Conservation (phyloP, 1,140 invertebrate genomes). For the Lethocerus indicus region DNA sequence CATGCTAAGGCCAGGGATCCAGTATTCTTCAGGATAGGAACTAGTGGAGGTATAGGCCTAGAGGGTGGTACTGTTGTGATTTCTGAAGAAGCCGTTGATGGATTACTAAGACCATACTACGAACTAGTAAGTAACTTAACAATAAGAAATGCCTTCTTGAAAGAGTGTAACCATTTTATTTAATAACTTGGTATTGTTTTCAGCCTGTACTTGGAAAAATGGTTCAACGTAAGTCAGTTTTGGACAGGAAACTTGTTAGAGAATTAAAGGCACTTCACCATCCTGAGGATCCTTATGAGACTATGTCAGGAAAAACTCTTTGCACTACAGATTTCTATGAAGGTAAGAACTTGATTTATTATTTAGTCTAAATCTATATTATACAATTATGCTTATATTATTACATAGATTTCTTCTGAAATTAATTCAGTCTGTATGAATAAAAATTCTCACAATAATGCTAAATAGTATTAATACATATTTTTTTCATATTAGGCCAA, state of each 20-base stretch:
- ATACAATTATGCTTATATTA: no score
- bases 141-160: not conserved
- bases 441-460: no score
- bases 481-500: no score
- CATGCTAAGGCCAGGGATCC: conserved; percentile 77
- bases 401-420: not conserved
- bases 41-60: conserved; percentile 80
- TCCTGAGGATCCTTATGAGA: conserved; percentile 68
- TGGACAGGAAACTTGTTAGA: conserved; percentile 61
- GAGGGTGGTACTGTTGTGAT: conserved; percentile 79
- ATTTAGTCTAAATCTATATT: not conserved
- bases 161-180: no score
- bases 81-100: conserved; percentile 72
- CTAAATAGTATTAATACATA: no score
- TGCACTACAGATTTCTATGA: conserved; percentile 97
- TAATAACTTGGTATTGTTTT: conserved; percentile 19
- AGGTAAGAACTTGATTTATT: conserved; percentile 33
- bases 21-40: conserved; percentile 81
- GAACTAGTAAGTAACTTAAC: conserved; percentile 36
- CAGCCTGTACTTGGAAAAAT: conserved; percentile 80
- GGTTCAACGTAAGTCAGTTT: conserved; percentile 57
- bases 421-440: no score
- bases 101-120: conserved; percentile 46
- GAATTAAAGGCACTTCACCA: conserved; percentile 58
- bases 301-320: conserved; percentile 79